Evolutionary conservation across 2,113 vertebrate genomes (phyloP).

Genomic region (Sander vitreus): DNA sequence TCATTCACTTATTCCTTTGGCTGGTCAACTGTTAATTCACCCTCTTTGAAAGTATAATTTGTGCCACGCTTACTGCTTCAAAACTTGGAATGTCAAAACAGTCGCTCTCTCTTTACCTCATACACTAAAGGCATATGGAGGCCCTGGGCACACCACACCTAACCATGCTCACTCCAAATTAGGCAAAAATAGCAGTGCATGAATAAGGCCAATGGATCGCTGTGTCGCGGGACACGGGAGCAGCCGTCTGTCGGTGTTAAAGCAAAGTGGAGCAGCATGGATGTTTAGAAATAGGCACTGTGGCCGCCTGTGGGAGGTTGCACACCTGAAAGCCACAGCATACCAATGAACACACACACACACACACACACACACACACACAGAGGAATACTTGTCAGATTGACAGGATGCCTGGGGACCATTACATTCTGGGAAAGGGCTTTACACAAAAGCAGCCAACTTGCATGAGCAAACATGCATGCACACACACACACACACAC

Average conservation of each 20-base stretch:
- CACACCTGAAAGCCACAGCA: constrained; percentile 33
- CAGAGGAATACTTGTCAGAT: constrained; percentile 31
- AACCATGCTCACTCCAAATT: background rate
- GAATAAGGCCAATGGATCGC: background rate
- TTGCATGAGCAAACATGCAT: background rate
- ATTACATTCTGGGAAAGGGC: constrained; percentile 18
- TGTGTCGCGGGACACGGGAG: background rate
- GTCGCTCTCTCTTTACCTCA: background rate
- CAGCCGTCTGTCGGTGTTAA: constrained; percentile 1
- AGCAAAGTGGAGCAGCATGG: background rate
- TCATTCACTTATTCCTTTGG: background rate
- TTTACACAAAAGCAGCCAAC: background rate
- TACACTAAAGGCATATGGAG: background rate
- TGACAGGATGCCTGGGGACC: constrained; percentile 34
- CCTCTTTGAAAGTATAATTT: constrained; percentile 3
- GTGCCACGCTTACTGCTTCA: background rate
- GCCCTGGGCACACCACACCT: background rate
- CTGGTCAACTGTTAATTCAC: background rate
- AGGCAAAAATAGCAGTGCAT: background rate
- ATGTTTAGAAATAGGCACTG: background rate
- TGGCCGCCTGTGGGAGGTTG: constrained; percentile 11
- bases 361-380: constrained; percentile 22
- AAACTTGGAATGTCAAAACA: background rate
- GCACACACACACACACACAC: background rate
- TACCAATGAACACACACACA: constrained; percentile 30